These are phyloP conservation scores for Heterocephalus glaber DNA, from an alignment of 2,113 vertebrate genomes.

Conservation along the genomic window DNA sequence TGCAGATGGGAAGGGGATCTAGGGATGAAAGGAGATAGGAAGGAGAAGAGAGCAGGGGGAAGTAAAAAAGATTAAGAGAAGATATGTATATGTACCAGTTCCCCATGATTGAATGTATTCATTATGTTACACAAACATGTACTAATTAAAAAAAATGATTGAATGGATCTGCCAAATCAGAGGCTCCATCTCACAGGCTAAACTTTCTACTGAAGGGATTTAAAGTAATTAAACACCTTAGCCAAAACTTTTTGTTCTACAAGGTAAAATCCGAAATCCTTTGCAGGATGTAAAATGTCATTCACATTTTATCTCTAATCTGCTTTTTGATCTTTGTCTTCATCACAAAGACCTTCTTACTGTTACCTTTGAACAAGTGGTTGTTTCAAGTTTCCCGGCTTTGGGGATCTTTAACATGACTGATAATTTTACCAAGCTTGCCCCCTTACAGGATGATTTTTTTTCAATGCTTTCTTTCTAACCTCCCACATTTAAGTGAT, in stretches of 20 bases:
- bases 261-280: constrained; percentile 26
- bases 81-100: neutral
- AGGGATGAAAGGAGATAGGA: neutral
- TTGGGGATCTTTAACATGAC: neutral
- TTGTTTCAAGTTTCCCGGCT: constrained; percentile 25
- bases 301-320: neutral
- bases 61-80: neutral
- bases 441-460: constrained; percentile 43
- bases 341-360: neutral
- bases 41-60: neutral
- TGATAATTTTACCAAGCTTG: neutral
- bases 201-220: neutral
- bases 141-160: neutral
- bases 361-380: neutral
- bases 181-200: neutral
- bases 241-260: neutral
- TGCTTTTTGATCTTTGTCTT: neutral
- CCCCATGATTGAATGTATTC: neutral
- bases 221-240: constrained; percentile 42
- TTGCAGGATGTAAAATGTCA: neutral
- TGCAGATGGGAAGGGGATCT: neutral
- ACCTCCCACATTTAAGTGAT: constrained; percentile 7
- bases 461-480: neutral
- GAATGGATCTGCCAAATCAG: neutral
- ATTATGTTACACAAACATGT: neutral